Evolutionary conservation across 2,888 invertebrate species (phyloP), one percentile per base, ranked within the genome.

Genomic region (Melolontha melolontha): DNA sequence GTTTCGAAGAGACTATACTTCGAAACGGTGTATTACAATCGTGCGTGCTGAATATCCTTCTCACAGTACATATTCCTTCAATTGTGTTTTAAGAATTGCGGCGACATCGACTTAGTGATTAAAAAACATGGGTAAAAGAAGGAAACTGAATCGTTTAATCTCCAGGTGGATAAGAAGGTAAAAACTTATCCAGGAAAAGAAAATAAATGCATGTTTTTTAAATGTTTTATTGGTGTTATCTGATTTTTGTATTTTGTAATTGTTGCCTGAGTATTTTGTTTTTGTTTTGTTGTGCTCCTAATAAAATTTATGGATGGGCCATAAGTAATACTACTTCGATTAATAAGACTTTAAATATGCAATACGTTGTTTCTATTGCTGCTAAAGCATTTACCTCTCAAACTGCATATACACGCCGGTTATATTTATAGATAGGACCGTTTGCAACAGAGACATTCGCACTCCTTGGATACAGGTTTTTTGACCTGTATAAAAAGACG

Each of bases 131-230:
- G 82, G 82, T 42, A 83, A 83, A 76, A 81, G 78, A 70, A 78
- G 80, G 63, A 78, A 82, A 70, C 73, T 83, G 71, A 82, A 83
- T 74, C 78, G 79, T 59, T 79, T 84, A 63, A 82, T 84, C 67
- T 79, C 78, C 22, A 82, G 82, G 75, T 84, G 84, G 84, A 82
- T 84, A 66, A 83, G 82, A 75, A 84, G 84, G 83, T 83, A 62
- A 62, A 59, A 47, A 27, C 14, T 75, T 54, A 71, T 73, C 51
- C 52, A n/a, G 27, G 11, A 10, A n/a, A 44, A 50, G n/a, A n/a
- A n/a, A n/a, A n/a, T n/a, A n/a, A 55, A 29, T 6, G 64, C 50
- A 64, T 52, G 64, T 12, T 40, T 62, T 47, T 34, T 44, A 10
- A 16, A 50, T 50, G 16, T 50, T 41, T 59, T 42, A 17, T 5